A percentile compares a stretch with the other conserved stretches of the same genome.
phyloP scores from a whole-genome alignment of 2,797 vertebrate genomes.

The Danio albolineatus region DNA sequence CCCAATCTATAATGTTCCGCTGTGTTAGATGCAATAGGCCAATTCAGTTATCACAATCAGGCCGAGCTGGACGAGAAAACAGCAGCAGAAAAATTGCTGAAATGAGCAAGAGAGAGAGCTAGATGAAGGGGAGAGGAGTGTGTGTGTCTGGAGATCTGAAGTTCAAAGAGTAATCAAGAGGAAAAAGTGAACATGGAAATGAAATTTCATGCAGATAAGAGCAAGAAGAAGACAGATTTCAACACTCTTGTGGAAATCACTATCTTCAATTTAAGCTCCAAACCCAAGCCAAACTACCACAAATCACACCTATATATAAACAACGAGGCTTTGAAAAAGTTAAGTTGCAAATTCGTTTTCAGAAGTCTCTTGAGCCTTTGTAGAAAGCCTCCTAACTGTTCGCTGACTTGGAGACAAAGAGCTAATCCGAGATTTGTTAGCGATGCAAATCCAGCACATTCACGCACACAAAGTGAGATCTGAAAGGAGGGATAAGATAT shows the following conservation, averaged over 20 bases:
- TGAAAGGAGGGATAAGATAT: background rate
- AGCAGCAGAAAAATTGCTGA: background rate
- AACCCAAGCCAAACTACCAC: constrained; percentile 15
- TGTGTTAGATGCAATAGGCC: constrained; percentile 24
- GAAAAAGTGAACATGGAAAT: constrained; percentile 30
- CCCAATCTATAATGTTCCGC: constrained; percentile 11
- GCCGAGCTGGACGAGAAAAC: constrained; percentile 24
- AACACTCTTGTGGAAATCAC: constrained; percentile 10
- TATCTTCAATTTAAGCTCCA: background rate
- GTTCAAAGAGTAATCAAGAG: constrained; percentile 44
- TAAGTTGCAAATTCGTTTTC: background rate
- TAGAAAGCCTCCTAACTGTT: background rate
- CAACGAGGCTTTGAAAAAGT: background rate
- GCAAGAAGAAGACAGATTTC: constrained; percentile 36
- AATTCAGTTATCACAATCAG: constrained; percentile 36
- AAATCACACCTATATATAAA: constrained; percentile 2
- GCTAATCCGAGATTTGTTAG: constrained; percentile 22
- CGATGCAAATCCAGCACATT: background rate
- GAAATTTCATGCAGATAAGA: constrained; percentile 47
- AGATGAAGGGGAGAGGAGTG: constrained; percentile 17
- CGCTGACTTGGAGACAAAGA: constrained; percentile 2
- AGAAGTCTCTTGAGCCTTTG: background rate
- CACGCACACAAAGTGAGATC: background rate
- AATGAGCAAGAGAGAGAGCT: background rate
- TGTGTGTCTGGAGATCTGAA: constrained; percentile 13